phyloP scores from a whole-genome alignment of 1,140 invertebrate genomes.

The Procambarus clarkii region DNA sequence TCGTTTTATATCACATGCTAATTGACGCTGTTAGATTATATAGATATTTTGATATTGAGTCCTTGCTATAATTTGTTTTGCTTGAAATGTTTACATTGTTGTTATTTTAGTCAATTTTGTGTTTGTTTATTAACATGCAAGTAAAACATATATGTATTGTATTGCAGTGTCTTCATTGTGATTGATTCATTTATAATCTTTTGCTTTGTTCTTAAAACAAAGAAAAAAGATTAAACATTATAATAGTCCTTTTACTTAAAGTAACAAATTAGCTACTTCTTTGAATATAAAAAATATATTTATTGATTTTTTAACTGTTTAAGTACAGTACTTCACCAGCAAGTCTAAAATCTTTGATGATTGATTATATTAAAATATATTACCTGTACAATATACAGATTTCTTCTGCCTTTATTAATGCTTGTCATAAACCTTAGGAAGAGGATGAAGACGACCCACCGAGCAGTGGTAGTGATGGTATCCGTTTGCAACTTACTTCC shows the following conservation, averaged over 20 bases:
- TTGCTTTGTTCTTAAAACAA: background rate
- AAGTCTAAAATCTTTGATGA: background rate
- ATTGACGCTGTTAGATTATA: no score
- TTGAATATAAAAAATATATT: background rate
- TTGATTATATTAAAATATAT: background rate
- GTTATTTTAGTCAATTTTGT: background rate
- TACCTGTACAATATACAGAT: background rate
- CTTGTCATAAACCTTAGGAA: constrained; percentile 21
- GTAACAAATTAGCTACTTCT: background rate
- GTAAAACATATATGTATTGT: no score
- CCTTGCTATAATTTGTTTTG: background rate
- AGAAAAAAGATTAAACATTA: background rate
- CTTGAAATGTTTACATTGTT: background rate
- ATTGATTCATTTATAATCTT: background rate
- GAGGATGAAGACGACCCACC: constrained; percentile 32
- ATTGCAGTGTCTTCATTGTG: no score
- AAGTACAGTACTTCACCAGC: background rate
- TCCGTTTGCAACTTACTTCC: background rate
- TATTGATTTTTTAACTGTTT: background rate
- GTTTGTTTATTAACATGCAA: no score
- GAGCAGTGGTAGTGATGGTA: background rate
- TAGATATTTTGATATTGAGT: no score
- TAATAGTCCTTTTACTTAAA: background rate
- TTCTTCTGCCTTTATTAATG: constrained; percentile 3
- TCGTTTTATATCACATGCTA: no score